Conservation (phyloP, 2,888 invertebrate species). For the Conistra vaccinii region DNA sequence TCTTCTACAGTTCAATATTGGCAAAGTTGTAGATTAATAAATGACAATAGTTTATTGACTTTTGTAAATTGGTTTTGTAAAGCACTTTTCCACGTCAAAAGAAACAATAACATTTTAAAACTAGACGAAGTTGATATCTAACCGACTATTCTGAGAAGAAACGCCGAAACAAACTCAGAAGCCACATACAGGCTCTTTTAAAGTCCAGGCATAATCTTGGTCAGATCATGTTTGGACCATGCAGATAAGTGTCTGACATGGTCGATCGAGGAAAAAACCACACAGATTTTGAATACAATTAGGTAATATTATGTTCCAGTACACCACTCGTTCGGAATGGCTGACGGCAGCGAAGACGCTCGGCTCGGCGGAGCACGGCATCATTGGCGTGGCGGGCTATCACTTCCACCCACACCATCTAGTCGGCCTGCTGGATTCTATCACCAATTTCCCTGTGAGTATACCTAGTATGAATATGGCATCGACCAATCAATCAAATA, state of each 20-base stretch:
- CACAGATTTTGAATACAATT: neutral
- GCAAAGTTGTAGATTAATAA: neutral
- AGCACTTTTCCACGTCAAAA: neutral
- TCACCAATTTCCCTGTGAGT: conserved; percentile 81
- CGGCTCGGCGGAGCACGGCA: conserved; percentile 74
- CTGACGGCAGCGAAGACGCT: conserved; percentile 83
- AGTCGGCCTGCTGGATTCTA: conserved; percentile 77
- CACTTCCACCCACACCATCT: conserved; percentile 85
- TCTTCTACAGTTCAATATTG: neutral
- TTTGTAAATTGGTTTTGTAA: too few species aligned
- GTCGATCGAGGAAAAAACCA: neutral
- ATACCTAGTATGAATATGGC: too few species aligned
- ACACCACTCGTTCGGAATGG: conserved; percentile 80
- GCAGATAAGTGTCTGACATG: too few species aligned
- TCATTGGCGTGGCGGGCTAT: conserved; percentile 85
- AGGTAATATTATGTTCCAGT: conserved; percentile 66
- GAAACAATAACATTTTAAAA: neutral
- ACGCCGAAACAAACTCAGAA: neutral
- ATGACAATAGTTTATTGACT: neutral
- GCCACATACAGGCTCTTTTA: neutral
- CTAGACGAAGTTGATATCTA: too few species aligned
- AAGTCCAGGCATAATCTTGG: neutral
- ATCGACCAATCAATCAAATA: neutral
- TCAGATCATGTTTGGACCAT: too few species aligned
- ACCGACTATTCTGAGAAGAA: neutral